phyloP scores from a whole-genome alignment of 2,888 invertebrate genomes.

The Hecatera dysodea region DNA sequence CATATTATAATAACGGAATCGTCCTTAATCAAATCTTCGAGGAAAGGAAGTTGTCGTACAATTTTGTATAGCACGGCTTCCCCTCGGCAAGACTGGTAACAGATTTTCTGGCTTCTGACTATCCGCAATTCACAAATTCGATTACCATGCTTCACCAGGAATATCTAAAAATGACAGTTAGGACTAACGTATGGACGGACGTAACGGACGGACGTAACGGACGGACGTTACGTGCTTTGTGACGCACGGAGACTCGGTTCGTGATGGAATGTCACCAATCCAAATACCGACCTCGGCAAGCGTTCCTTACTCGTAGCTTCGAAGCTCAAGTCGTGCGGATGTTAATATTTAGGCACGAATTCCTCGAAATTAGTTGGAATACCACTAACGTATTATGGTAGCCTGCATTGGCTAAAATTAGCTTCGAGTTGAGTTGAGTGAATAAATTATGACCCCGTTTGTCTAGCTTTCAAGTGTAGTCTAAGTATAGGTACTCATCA shows the following conservation, averaged over 20 bases:
- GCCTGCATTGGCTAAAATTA: background rate
- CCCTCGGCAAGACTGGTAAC: too few relatives aligned
- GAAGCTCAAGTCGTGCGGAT: background rate
- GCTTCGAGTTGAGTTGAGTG: background rate
- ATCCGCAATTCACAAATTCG: too few relatives aligned
- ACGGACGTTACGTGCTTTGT: too few relatives aligned
- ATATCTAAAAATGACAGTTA: background rate
- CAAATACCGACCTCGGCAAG: background rate
- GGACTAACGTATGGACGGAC: too few relatives aligned
- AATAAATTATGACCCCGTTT: slow-evolving; percentile 19
- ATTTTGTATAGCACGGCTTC: too few relatives aligned
- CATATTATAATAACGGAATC: background rate
- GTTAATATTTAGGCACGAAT: background rate
- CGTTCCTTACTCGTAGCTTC: background rate
- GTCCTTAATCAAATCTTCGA: background rate
- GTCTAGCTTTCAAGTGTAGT: background rate
- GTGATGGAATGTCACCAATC: background rate
- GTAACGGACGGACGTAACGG: background rate
- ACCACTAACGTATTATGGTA: background rate
- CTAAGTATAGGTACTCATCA: slow-evolving; percentile 12
- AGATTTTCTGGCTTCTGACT: too few relatives aligned
- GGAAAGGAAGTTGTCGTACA: background rate
- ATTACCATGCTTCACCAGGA: too few relatives aligned
- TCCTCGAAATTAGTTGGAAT: background rate
- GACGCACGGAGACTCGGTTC: too few relatives aligned